Base-by-base conservation (phyloP, 53 echinoderm and acorn worm species). In the Stichopus horrens region DNA sequence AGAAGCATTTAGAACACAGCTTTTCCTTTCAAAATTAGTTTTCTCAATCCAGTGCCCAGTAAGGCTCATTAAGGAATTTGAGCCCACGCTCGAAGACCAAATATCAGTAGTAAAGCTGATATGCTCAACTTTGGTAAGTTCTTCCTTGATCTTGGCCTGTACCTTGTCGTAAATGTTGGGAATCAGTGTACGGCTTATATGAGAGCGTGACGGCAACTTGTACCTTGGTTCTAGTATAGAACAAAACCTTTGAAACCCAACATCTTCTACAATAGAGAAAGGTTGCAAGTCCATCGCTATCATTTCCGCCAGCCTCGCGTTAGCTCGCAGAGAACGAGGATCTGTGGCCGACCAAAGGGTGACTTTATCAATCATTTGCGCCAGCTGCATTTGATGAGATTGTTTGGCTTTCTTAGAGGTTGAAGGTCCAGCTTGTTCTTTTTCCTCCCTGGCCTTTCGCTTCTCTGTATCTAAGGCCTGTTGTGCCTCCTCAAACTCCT, bases 161-260 rank as follows among this genome's bases (percentile, higher is more conserved):
- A n/a, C n/a, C n/a, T n/a, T n/a, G n/a, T n/a, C n/a, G n/a, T n/a
- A n/a, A n/a, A n/a, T 90, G 52, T 74, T 58, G 8, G 90, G 90
- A 75, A 90, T 86, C 5, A 75, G 13, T 23, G 7, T 74, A 5
- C 14, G 59, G 58, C 90, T 90, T 1, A 86, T 66, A 11, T 90
- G 90, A 52, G 21, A 5, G 5, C 55, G 63, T 59, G 78, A 78
- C 9, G 88, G 88, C 14, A 88, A 63, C 52, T 59, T 58, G 63
- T 88, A 88, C 57, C 88, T 52, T 37, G 88, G 88, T 65, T 88
- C 88, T 22, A 88, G 52, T 9, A 68, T 54, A 20, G 14, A 52
- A 18, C 77, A 77, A 78, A 88, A 78, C 51, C 88, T 20, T 58
- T 88, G 77, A 66, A 88, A 88, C 16, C 88, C 88, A 88, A 88